Percentiles rank a stretch among this genome's conserved stretches.
Evolutionary conservation across 2,797 vertebrate species (phyloP).

Genomic region (Epinephelus malabaricus): DNA sequence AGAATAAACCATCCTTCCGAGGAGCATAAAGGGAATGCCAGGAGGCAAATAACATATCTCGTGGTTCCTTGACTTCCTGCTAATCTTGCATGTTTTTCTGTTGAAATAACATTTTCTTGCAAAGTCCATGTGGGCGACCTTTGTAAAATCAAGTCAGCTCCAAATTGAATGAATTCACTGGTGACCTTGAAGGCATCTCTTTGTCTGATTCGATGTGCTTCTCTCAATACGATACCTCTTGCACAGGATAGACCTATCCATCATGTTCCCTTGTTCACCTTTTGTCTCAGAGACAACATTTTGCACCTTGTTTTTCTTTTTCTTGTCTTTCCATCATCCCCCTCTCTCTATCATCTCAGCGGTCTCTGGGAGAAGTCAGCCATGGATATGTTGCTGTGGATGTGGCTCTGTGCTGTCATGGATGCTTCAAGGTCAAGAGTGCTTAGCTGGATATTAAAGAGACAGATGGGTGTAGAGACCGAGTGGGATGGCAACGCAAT

Average conservation of each 20-base stretch:
- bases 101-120: conserved; percentile 65
- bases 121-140: conserved; percentile 46
- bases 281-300: conserved; percentile 73
- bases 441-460: conserved; percentile 83
- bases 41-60: conserved; percentile 64
- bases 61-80: conserved; percentile 41
- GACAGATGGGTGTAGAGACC: conserved; percentile 76
- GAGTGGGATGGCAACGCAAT: conserved; percentile 75
- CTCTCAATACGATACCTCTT: conserved; percentile 39
- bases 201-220: conserved; percentile 57
- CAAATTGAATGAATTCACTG: conserved; percentile 65
- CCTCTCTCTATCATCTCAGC: conserved; percentile 42
- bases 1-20: conserved; percentile 56
- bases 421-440: conserved; percentile 83
- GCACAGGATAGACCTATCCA: conserved; percentile 63
- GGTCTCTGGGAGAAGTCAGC: conserved; percentile 58
- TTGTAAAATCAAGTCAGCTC: conserved; percentile 62
- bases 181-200: conserved; percentile 71
- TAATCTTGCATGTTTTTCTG: conserved; percentile 65
- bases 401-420: conserved; percentile 54
- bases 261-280: conserved; percentile 76
- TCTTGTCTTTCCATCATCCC: conserved; percentile 38
- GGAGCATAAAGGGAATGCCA: conserved; percentile 67
- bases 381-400: conserved; percentile 50
- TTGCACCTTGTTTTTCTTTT: conserved; percentile 69